Evolutionary conservation across 1,140 invertebrate species (phyloP).

Genomic region (Lanistes nyassanus): DNA sequence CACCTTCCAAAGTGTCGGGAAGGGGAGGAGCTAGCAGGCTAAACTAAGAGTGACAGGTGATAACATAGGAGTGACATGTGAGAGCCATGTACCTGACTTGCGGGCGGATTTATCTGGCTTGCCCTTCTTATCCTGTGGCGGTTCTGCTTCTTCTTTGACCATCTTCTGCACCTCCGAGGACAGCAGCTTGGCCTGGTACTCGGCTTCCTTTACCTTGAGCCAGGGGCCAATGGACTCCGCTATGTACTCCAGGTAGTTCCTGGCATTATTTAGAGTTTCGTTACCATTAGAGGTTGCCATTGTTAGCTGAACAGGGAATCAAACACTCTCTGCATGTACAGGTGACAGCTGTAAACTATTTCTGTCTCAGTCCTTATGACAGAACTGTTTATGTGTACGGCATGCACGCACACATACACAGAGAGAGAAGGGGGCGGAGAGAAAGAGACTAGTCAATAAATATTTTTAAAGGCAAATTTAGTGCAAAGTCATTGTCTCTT

Average conservation of each 20-base stretch:
- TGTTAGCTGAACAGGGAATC: no score
- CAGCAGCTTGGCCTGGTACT: conserved; percentile 60
- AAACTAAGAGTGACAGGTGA: no score
- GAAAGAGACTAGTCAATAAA: conserved; percentile 4
- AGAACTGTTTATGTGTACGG: no score
- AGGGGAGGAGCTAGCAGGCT: no score
- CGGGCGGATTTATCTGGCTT: conserved; percentile 39
- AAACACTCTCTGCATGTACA: no score
- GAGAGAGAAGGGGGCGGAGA: neutral
- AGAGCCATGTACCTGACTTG: conserved; percentile 39
- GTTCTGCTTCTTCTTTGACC: conserved; percentile 49
- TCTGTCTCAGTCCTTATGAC: no score
- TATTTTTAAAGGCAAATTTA: no score
- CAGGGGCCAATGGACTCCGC: conserved; percentile 60
- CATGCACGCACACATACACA: neutral
- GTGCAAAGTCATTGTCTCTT: no score
- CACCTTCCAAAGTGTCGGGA: no score
- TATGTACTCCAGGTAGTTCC: conserved; percentile 65
- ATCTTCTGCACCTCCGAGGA: conserved; percentile 59
- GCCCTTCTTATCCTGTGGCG: conserved; percentile 40
- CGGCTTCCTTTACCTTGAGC: conserved; percentile 63
- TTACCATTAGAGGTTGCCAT: no score
- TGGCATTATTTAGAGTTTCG: conserved; percentile 30
- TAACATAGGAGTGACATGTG: no score
- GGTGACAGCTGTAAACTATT: no score